Conservation (phyloP, 64 coral and sea anemone species). For the Dendrophyllia cribrosa region DNA sequence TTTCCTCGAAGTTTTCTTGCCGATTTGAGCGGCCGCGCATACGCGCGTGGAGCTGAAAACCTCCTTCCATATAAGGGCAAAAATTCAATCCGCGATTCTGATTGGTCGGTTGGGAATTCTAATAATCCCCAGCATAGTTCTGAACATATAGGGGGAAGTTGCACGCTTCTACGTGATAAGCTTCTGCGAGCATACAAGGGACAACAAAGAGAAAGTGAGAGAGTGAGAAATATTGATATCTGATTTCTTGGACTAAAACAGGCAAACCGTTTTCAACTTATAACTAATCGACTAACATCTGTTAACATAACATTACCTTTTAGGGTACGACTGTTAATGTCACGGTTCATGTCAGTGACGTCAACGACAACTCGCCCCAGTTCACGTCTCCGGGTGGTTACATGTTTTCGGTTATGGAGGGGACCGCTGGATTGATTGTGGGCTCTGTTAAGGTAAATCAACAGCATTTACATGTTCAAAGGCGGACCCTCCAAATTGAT, state of each 20-base stretch:
- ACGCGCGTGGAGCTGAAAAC: too few relatives aligned
- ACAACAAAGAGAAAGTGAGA: too few relatives aligned
- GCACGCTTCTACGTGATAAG: too few relatives aligned
- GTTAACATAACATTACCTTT: background rate
- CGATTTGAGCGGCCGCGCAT: too few relatives aligned
- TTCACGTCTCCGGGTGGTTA: slow-evolving; percentile 11
- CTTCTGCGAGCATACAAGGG: too few relatives aligned
- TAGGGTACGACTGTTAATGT: slow-evolving; percentile 15
- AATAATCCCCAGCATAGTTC: too few relatives aligned
- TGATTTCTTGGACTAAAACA: background rate
- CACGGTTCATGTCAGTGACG: slow-evolving; percentile 37
- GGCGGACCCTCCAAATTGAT: too few relatives aligned
- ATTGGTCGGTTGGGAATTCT: too few relatives aligned
- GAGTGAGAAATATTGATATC: background rate
- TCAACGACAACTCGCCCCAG: slow-evolving; percentile 65
- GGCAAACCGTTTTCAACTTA: background rate
- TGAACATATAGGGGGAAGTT: too few relatives aligned
- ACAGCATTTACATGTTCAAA: background rate
- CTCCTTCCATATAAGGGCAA: too few relatives aligned
- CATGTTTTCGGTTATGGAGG: slow-evolving; percentile 45
- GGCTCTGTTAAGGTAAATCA: slow-evolving; percentile 1
- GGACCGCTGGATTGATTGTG: slow-evolving; percentile 21
- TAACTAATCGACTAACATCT: background rate
- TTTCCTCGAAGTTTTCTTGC: too few relatives aligned
- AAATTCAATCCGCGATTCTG: too few relatives aligned